Percentiles rank a stretch among this genome's conserved stretches.
Conservation (phyloP, 2,113 vertebrate genomes). For the Xiphias gladius region DNA sequence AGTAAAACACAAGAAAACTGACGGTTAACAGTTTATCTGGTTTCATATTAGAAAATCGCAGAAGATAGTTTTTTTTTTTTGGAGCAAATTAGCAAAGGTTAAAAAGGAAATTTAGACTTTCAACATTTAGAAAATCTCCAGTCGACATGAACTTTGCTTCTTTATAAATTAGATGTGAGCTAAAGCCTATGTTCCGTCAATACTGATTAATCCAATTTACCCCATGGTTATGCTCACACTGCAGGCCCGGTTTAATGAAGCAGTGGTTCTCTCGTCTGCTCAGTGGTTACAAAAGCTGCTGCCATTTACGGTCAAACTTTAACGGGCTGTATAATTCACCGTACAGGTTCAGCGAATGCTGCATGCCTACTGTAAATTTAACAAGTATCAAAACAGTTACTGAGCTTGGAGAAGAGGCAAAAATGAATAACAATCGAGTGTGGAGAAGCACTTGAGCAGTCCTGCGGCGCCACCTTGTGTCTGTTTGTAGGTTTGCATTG, state of each 20-base stretch:
- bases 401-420: neutral
- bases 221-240: neutral
- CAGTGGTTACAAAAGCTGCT: neutral
- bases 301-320: slow-evolving; percentile 8
- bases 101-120: neutral
- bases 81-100: slow-evolving; percentile 28
- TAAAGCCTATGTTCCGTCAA: slow-evolving; percentile 30
- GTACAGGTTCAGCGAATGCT: neutral
- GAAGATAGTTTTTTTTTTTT: neutral
- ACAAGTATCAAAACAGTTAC: slow-evolving; percentile 24
- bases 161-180: neutral
- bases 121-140: neutral
- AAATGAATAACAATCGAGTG: rapidly evolving
- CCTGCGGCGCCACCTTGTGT: slow-evolving; percentile 70
- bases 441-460: neutral
- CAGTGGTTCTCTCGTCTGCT: neutral
- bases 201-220: slow-evolving; percentile 29
- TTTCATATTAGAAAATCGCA: neutral
- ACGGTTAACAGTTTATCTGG: slow-evolving; percentile 5
- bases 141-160: neutral
- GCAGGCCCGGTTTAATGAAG: slow-evolving; percentile 8
- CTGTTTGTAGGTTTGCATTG: neutral
- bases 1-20: slow-evolving; percentile 36
- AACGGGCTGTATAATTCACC: slow-evolving; percentile 16
- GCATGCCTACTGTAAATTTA: slow-evolving; percentile 26